Conservation (phyloP, 35 echinoderm and acorn worm genomes). For the Lytechinus pictus region DNA sequence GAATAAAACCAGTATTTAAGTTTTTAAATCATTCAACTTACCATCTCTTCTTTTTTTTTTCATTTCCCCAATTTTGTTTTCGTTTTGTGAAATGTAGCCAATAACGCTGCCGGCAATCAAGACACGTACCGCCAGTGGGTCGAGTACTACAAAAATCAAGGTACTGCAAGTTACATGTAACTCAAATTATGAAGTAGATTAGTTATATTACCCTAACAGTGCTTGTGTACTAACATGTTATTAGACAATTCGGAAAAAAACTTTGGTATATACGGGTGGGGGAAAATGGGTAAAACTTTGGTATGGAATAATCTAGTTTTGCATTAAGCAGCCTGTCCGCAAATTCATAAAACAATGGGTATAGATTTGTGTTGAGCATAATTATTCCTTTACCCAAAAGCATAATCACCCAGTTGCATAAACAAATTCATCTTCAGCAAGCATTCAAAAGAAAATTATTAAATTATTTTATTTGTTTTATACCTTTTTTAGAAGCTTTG, state of each 20-base stretch:
- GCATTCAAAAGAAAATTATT: not conserved
- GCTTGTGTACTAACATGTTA: not conserved
- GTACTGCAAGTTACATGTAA: not conserved
- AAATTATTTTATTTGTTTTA: too few species aligned
- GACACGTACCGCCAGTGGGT: constrained; percentile 24
- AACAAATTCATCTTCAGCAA: not conserved
- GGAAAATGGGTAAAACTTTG: not conserved
- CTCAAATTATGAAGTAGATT: not conserved
- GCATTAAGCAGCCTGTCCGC: not conserved
- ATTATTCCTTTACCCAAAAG: not conserved
- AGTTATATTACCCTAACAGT: not conserved
- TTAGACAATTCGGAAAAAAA: not conserved
- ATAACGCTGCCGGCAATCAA: constrained; percentile 11
- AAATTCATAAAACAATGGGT: not conserved
- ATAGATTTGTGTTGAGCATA: not conserved
- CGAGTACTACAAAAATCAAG: constrained; percentile 45
- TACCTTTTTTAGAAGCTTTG: not conserved
- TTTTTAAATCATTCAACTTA: not conserved
- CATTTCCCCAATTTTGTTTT: constrained; percentile 23
- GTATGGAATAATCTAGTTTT: not conserved
- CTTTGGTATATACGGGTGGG: not conserved
- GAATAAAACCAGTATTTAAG: not conserved
- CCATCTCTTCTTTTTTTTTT: not conserved
- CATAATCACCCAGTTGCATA: too few species aligned
- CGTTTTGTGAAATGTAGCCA: constrained; percentile 10